phyloP scores from a whole-genome alignment of 2,113 vertebrate genomes.

The Erinaceus europaeus region DNA sequence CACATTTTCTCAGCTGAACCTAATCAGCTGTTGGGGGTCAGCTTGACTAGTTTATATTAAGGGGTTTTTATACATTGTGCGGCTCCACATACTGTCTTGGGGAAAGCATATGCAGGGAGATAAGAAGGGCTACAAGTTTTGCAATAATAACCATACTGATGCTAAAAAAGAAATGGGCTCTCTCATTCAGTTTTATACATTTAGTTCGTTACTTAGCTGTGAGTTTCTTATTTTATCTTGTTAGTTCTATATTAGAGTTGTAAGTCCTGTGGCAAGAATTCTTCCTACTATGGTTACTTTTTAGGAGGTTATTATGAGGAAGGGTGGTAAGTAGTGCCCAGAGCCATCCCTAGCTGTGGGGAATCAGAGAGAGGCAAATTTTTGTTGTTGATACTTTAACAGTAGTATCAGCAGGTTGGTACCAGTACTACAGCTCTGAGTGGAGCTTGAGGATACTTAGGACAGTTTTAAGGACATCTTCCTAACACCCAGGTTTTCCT shows the following conservation, averaged over 20 bases:
- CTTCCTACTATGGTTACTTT: not conserved
- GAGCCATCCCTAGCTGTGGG: not conserved
- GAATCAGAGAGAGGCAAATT: not conserved
- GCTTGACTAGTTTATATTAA: not conserved
- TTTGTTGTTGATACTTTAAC: not conserved
- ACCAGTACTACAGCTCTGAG: not conserved
- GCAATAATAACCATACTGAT: not conserved
- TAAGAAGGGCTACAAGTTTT: not conserved
- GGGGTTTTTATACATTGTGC: not conserved
- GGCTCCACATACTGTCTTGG: not conserved
- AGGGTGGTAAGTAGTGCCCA: not conserved
- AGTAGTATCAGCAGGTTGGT: too few species aligned
- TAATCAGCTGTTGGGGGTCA: not conserved
- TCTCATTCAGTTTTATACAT: constrained; percentile 10
- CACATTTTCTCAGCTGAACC: not conserved
- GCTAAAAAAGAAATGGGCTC: constrained; percentile 2
- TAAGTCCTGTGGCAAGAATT: constrained; percentile 18
- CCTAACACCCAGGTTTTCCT: not conserved
- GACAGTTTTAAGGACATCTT: not conserved
- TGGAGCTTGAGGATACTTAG: not conserved
- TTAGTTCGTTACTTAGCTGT: constrained; percentile 24
- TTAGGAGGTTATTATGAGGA: not conserved
- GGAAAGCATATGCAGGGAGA: constrained; percentile 7
- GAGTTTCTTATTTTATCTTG: constrained; percentile 25
- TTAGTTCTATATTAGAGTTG: constrained; percentile 9